Evolutionary conservation across 2,113 vertebrate species (phyloP).

Genomic region (Amazona vittata): DNA sequence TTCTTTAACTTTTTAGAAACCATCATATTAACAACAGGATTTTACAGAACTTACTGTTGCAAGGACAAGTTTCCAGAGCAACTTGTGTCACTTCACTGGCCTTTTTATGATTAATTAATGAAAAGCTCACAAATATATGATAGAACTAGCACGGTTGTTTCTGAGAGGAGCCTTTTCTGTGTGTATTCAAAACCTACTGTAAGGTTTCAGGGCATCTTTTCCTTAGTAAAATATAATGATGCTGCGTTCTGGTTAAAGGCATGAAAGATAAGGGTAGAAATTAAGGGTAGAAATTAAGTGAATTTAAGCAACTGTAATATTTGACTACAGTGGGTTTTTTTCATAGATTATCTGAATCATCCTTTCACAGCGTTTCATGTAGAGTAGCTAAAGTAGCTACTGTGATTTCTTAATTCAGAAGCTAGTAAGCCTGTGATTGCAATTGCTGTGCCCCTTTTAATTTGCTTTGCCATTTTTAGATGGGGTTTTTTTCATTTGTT

Average conservation of each 20-base stretch:
- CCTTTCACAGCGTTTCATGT: not conserved
- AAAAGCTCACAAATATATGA: not conserved
- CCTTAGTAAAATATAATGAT: not conserved
- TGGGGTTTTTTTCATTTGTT: not conserved
- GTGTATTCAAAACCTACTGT: not conserved
- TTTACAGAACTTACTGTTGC: not conserved
- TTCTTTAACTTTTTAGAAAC: not conserved
- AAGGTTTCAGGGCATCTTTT: not conserved
- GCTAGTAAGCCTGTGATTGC: not conserved
- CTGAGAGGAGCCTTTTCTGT: not conserved
- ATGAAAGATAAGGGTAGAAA: not conserved
- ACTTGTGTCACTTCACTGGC: not conserved
- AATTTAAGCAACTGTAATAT: not conserved
- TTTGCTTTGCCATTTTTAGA: not conserved
- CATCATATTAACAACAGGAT: not conserved
- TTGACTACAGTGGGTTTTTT: not conserved
- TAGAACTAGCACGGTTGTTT: rapidly evolving
- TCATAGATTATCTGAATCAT: not conserved
- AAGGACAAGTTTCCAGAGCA: not conserved
- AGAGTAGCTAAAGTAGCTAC: not conserved
- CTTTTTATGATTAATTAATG: not conserved
- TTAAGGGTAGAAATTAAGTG: not conserved
- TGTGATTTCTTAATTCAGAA: not conserved
- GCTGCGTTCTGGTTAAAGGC: not conserved
- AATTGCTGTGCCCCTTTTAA: not conserved